Conservation (phyloP, 2,113 vertebrate species). For the Toxotes jaculatrix region DNA sequence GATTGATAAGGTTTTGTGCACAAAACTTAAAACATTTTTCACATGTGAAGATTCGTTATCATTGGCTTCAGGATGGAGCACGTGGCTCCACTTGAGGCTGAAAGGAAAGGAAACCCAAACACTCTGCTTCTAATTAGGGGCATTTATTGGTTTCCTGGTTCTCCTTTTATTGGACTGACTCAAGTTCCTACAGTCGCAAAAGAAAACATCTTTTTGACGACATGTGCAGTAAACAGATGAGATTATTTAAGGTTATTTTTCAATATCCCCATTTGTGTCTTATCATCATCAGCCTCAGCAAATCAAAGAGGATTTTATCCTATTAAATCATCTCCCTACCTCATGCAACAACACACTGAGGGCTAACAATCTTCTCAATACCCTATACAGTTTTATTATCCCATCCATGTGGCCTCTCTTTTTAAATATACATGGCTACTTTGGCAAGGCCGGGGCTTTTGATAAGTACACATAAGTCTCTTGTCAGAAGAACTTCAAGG, state of each 20-base stretch:
- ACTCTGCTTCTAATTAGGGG: conserved; percentile 28
- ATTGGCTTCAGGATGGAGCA: neutral
- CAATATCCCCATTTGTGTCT: neutral
- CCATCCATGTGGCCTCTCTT: neutral
- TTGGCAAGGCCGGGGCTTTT: neutral
- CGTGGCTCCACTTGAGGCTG: conserved; percentile 8
- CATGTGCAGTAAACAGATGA: neutral
- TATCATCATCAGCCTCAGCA: neutral
- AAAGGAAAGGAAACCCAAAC: conserved; percentile 4
- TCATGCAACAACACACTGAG: neutral
- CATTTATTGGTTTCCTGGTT: conserved; percentile 2
- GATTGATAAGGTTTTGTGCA: neutral
- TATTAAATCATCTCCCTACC: neutral
- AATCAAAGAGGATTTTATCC: neutral
- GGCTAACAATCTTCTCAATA: neutral
- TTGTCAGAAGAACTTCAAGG: conserved; percentile 7
- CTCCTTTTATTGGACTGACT: neutral
- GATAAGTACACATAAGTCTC: neutral
- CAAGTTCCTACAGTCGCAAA: neutral
- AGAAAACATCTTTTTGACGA: neutral
- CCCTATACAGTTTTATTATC: neutral
- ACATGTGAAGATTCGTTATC: neutral
- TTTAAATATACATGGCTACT: neutral
- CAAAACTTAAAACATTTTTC: neutral
- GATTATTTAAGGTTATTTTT: neutral